Base-by-base conservation (phyloP, 2,888 invertebrate genomes). In the Galerucella calmariensis region DNA sequence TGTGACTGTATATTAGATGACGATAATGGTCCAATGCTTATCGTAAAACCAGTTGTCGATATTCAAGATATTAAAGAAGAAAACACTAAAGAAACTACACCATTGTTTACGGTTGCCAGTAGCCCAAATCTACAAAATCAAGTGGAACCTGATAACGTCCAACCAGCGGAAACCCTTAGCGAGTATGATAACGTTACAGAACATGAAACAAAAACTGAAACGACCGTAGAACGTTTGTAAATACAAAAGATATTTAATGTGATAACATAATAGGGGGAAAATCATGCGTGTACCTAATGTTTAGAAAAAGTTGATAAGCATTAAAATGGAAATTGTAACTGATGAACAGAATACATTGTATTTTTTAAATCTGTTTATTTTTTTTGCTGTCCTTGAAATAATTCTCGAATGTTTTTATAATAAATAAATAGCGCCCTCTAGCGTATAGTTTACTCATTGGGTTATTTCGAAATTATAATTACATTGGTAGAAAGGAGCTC, bases 1-100 rank as follows among this genome's bases (percentile, higher is more conserved):
- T 95, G 95, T 85, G 94, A 94, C 80, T 92, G 92, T 81, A 79
- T 84, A 20, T 88, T 91, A 46, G 82, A 82, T 66, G 82, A 83
- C 14, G 83, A 84, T 27, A 84, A 83, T 65, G 83, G 84, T 73
- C 83, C 83, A 6, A 84, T 85, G 82, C 73, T 85, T 72, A 80
- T 84, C 1, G 81, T 84, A 77, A 83, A 81, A 65, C 80, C 82
- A 9, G 76, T 80, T 6, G 79, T 80, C 12, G 80, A 80, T 66
- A 68, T 77, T 62, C 75, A 69, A 35, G 75, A 75, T 48, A 35
- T 53, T 48, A 73, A 71, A 62, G 77, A 77, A 66, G 65, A 73
- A 10, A 53, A 51, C 14, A n/a, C 62, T 10, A 68, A 56, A 65
- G 68, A 67, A 53, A 16, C 56, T 14, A 46, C 65, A 11, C 59